phyloP scores from a whole-genome alignment of 1,140 invertebrate genomes.

The Pogonomyrmex californicus region DNA sequence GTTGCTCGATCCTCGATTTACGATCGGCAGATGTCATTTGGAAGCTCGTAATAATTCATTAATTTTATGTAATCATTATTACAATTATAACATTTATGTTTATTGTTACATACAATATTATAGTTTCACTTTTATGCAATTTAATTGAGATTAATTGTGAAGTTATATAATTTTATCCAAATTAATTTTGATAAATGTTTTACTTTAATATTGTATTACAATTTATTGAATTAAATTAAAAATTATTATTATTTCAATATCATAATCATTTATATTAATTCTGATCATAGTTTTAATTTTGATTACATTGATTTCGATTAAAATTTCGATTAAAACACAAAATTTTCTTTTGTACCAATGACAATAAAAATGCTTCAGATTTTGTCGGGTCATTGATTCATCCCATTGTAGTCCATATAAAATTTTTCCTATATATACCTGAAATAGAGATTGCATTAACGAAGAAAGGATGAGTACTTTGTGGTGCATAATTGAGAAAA shows the following conservation, averaged over 20 bases:
- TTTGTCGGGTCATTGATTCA: not conserved
- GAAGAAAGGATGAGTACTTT: constrained; percentile 40
- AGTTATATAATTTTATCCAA: not conserved
- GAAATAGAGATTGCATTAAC: constrained; percentile 40
- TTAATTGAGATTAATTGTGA: not conserved
- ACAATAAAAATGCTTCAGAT: constrained; percentile 21
- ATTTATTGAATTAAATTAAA: constrained; percentile 3
- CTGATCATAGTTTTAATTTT: not conserved
- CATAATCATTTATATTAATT: constrained; percentile 14
- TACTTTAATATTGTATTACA: not conserved
- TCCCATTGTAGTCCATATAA: not conserved
- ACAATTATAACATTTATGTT: not conserved
- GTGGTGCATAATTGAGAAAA: constrained; percentile 71
- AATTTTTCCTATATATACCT: not conserved
- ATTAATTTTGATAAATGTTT: constrained; percentile 20
- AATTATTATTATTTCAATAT: not conserved
- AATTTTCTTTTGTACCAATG: not conserved
- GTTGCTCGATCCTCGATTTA: not conserved
- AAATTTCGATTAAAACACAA: not conserved
- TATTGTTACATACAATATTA: not conserved
- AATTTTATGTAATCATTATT: constrained; percentile 7
- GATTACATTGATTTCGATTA: not conserved
- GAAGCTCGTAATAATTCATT: not conserved
- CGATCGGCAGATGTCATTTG: not conserved
- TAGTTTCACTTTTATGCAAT: not conserved